Percentiles rank a stretch among this genome's conserved stretches.
Evolutionary conservation across 2,113 vertebrate species (phyloP).

Genomic region (Labrus mixtus): DNA sequence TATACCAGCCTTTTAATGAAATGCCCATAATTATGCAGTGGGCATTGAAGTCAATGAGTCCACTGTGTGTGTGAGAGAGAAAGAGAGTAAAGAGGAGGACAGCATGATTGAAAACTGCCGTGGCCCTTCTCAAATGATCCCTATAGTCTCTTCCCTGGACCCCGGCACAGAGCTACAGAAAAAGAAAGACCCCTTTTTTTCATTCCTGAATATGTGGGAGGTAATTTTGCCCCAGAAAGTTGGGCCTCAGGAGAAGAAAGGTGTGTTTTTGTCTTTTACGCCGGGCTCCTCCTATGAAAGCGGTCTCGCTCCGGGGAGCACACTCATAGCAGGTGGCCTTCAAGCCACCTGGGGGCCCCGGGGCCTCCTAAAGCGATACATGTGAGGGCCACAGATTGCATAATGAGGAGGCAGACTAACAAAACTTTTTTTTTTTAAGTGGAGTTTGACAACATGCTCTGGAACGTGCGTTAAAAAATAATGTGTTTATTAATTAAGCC

Average conservation of each 20-base stretch:
- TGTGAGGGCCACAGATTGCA: slow-evolving; percentile 64
- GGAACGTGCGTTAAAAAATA: slow-evolving; percentile 6
- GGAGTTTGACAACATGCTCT: slow-evolving; percentile 50
- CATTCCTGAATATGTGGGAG: slow-evolving; percentile 85
- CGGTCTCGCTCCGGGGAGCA: slow-evolving; percentile 82
- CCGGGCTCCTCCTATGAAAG: slow-evolving; percentile 78
- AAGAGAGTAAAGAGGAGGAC: slow-evolving; percentile 68
- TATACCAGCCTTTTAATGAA: slow-evolving; percentile 88
- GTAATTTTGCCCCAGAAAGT: slow-evolving; percentile 84
- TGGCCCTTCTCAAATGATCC: slow-evolving; percentile 86
- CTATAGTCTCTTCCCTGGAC: slow-evolving; percentile 64
- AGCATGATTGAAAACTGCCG: slow-evolving; percentile 87
- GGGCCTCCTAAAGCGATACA: slow-evolving; percentile 69
- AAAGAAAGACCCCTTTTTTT: slow-evolving; percentile 82
- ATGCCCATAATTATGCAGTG: slow-evolving; percentile 88
- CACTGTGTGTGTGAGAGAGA: slow-evolving; percentile 54
- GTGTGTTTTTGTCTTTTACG: slow-evolving; percentile 86
- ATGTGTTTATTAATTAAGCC: slow-evolving; percentile 58
- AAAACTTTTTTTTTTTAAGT: slow-evolving; percentile 65
- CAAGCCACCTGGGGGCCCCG: slow-evolving; percentile 82
- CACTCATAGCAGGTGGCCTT: slow-evolving; percentile 86
- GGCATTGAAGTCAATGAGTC: slow-evolving; percentile 87
- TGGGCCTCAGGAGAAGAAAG: slow-evolving; percentile 86
- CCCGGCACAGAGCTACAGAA: slow-evolving; percentile 74
- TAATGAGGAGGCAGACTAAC: slow-evolving; percentile 40